Conservation (phyloP, 2,113 vertebrate species). For the Nansenia antarctica region DNA sequence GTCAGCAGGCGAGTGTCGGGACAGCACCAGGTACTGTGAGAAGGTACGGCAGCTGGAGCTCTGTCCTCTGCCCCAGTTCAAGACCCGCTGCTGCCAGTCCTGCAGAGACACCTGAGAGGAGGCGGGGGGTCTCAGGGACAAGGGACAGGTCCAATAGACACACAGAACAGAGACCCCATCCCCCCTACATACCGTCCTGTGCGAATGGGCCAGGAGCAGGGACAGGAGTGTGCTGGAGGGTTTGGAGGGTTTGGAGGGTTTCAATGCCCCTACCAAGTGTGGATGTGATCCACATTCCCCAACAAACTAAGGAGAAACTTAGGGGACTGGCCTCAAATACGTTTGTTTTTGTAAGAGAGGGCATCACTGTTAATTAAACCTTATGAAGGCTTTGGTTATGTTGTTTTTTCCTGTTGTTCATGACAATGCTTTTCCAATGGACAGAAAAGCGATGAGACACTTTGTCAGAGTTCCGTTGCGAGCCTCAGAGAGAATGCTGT, state of each 20-base stretch:
- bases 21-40: slow-evolving; percentile 95
- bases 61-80: slow-evolving; percentile 89
- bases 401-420: slow-evolving; percentile 12
- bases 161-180: slow-evolving; percentile 25
- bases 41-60: slow-evolving; percentile 93
- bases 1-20: slow-evolving; percentile 85
- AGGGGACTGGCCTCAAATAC: too few species aligned
- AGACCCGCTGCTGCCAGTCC: slow-evolving; percentile 90
- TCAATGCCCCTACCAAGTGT: too few species aligned
- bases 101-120: slow-evolving; percentile 85
- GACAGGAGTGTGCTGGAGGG: slow-evolving; percentile 8
- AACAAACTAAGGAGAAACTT: not conserved
- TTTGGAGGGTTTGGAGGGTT: slow-evolving; percentile 12
- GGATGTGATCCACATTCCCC: slow-evolving; percentile 4
- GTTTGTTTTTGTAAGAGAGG: slow-evolving; percentile 8
- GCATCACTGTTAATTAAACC: slow-evolving; percentile 31
- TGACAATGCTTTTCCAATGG: slow-evolving; percentile 14
- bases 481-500: not conserved
- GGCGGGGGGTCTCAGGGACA: not conserved
- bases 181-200: slow-evolving; percentile 16
- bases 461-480: slow-evolving; percentile 13
- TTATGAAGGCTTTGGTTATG: slow-evolving; percentile 55
- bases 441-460: not conserved
- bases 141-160: slow-evolving; percentile 22
- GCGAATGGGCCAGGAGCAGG: slow-evolving; percentile 2